Conservation (phyloP, 1,140 invertebrate genomes). For the Tribolium madens region DNA sequence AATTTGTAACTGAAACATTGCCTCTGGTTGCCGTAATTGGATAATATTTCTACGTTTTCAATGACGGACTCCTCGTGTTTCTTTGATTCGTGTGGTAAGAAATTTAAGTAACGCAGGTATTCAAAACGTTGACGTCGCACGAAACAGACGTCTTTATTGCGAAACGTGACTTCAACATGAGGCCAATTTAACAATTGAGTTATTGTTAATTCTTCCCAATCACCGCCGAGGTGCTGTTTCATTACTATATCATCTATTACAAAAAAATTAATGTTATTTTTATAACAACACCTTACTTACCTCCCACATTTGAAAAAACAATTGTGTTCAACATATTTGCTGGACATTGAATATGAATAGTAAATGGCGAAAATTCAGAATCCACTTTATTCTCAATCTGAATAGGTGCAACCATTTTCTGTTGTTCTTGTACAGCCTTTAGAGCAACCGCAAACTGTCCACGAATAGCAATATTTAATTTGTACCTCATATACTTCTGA, state of each 20-base stretch:
- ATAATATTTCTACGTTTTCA: background rate
- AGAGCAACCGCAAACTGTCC: background rate
- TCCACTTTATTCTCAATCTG: background rate
- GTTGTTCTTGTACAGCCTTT: background rate
- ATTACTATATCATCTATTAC: constrained; percentile 27
- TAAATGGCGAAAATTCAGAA: background rate
- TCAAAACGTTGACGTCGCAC: background rate
- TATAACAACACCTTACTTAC: background rate
- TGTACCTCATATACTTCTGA: background rate
- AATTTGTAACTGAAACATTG: constrained; percentile 1
- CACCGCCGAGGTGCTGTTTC: constrained; percentile 19
- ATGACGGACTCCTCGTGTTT: constrained; percentile 25
- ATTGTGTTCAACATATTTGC: background rate
- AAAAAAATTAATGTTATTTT: background rate
- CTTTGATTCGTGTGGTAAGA: background rate
- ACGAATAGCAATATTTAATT: background rate
- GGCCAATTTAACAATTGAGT: constrained; percentile 38
- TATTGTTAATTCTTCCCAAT: constrained; percentile 1
- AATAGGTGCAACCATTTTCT: background rate
- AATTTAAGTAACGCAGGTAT: constrained; percentile 29
- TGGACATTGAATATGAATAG: constrained; percentile 9
- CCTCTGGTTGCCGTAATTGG: background rate
- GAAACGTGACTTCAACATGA: constrained; percentile 27
- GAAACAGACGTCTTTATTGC: constrained; percentile 16
- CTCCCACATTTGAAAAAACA: constrained; percentile 11